Evolutionary conservation across 2,888 invertebrate genomes (phyloP).

Genomic region (Drosophila nr. medialis): DNA sequence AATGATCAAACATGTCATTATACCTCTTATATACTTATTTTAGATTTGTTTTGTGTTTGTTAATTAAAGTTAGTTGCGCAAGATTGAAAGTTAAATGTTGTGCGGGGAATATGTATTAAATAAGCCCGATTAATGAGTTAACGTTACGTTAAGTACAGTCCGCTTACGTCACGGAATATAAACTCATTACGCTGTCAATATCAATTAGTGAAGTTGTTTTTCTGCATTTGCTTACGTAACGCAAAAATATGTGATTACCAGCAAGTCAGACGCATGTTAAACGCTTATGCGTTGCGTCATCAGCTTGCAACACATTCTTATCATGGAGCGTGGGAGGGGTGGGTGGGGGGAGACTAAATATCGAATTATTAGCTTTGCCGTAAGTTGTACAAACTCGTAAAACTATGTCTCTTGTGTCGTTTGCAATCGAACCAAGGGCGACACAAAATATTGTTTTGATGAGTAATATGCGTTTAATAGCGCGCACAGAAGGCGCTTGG

Average conservation of each 20-base stretch:
- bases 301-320: neutral
- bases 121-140: neutral
- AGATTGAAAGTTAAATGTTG: neutral
- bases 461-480: conserved; percentile 76
- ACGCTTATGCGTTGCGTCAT: conserved; percentile 20
- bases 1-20: neutral
- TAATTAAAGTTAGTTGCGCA: neutral
- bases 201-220: conserved; percentile 23
- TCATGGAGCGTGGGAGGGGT: neutral
- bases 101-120: neutral
- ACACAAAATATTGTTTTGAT: conserved; percentile 71
- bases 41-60: neutral
- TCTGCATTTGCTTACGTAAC: conserved; percentile 18
- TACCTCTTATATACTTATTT: neutral
- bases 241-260: conserved; percentile 36
- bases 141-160: neutral
- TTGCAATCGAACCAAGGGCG: conserved; percentile 46
- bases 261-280: conserved; percentile 18
- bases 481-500: conserved; percentile 44
- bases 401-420: conserved; percentile 44
- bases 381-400: conserved; percentile 37
- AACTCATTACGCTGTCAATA: conserved; percentile 1
- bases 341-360: conserved; percentile 6
- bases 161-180: conserved; percentile 11
- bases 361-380: conserved; percentile 53